Base-by-base conservation (phyloP, 2,797 vertebrate species). In the Tokudaia muenninki region DNA sequence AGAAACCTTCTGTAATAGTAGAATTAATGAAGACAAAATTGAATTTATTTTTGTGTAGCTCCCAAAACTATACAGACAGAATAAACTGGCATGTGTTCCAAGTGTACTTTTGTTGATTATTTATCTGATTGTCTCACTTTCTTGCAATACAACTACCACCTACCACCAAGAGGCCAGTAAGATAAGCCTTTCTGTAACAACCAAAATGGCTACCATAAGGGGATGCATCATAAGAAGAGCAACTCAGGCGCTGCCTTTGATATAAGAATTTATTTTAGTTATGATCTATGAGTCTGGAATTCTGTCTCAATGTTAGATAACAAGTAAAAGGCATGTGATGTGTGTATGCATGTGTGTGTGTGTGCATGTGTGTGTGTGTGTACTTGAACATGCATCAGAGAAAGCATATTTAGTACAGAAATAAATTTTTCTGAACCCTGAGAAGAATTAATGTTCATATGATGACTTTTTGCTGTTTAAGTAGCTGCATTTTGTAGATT, bases 401-500 rank as follows among this genome's bases (percentile, higher is more conserved):
- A 6, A 79, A 11, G 5, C 26, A 80, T 11, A 55, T 26, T 89
- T 95, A 92, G 13, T n/a, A 78, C 67, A 91, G 52, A 31, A 9
- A 41, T 87, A 12, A 74, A 41, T 31, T 3, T 95, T 50, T 52
- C 6, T 70, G 4, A 22, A 70, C 31, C 92, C 29, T 44, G 16
- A 82, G 83, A 92, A n/a, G 75, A 70, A 90, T 37, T 74, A 74
- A 63, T 74, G 14, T 89, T 91, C 29, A 19, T 37, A n/a, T 44
- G 2, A 55, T 61, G 17, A 72, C 37, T 86, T 88, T 90, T 6
- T 95, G 34, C 31, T 78, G 26, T 75, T 0, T 77, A 59, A 19
- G 4, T 89, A 70, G 55, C 86, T 87, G 3, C 11, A 74, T 94
- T 96, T 97, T 87, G 13, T 34, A 70, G 1, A 55, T 44, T 82